Evolutionary conservation across 2,113 vertebrate species (phyloP).

Genomic region (Mystacornis crossleyi): DNA sequence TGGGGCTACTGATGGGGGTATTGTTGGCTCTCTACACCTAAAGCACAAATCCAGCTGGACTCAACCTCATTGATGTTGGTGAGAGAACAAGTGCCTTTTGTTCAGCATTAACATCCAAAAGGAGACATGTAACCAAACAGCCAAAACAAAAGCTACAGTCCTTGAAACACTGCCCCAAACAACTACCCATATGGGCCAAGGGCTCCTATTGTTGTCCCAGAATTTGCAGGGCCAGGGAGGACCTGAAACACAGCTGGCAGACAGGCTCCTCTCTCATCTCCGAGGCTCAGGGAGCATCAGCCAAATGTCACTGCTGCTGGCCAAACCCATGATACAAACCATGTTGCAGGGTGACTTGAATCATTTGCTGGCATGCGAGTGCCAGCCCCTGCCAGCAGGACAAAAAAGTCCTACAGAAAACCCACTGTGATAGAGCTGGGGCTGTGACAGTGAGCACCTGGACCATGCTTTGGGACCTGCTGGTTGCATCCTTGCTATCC

Average conservation of each 20-base stretch:
- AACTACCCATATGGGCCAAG: rapidly evolving
- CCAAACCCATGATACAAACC: not conserved
- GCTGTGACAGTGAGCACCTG: not conserved
- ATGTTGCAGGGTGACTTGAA: not conserved
- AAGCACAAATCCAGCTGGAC: constrained; percentile 14
- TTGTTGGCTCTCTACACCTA: not conserved
- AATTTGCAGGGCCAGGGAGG: not conserved
- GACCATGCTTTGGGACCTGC: not conserved
- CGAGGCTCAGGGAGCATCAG: not conserved
- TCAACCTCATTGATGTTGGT: not conserved
- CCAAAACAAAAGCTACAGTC: not conserved
- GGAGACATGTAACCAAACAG: not conserved
- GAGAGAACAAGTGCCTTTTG: constrained; percentile 23
- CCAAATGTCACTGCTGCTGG: not conserved
- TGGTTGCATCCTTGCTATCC: not conserved
- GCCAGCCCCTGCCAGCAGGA: not conserved
- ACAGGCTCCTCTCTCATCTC: not conserved
- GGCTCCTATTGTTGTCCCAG: not conserved
- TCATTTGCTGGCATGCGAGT: not conserved
- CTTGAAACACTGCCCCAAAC: not conserved
- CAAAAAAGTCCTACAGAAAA: not conserved
- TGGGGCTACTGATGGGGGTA: not conserved
- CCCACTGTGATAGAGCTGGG: not conserved
- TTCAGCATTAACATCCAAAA: not conserved
- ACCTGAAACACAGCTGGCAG: not conserved